Percentiles rank a stretch among this genome's conserved stretches.
Evolutionary conservation across 2,888 invertebrate genomes (phyloP).

Genomic region (Syrista parreyssii): DNA sequence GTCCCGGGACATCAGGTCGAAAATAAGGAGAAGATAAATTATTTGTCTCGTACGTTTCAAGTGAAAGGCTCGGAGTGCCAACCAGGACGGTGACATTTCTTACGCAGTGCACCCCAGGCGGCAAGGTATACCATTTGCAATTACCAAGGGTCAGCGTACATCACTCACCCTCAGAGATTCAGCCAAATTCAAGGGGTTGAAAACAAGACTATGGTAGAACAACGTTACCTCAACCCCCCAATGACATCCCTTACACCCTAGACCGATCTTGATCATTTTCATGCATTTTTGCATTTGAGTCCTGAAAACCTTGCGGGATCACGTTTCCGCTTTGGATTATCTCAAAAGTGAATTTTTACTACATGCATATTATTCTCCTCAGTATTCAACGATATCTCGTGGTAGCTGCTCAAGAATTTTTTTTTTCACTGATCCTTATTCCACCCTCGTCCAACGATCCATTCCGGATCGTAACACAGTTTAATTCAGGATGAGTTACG

Average conservation of each 20-base stretch:
- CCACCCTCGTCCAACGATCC: neutral
- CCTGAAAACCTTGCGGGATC: neutral
- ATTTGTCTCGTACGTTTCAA: neutral
- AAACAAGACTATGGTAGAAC: neutral
- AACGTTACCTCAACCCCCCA: neutral
- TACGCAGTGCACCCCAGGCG: neutral
- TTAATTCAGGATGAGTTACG: neutral
- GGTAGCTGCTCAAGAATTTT: neutral
- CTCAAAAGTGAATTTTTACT: neutral
- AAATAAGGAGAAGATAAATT: neutral
- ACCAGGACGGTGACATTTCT: neutral
- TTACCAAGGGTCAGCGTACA: neutral
- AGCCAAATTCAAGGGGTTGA: neutral
- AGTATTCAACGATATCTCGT: neutral
- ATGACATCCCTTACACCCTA: neutral
- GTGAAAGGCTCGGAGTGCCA: neutral
- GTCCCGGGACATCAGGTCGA: neutral
- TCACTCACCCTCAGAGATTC: neutral
- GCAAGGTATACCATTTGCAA: neutral
- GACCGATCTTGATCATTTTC: neutral
- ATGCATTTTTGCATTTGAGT: neutral
- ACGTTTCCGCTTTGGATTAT: neutral
- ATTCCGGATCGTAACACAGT: neutral
- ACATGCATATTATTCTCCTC: neutral
- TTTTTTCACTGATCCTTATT: neutral